A percentile compares a stretch with the other conserved stretches of the same genome.
These are phyloP conservation scores for Plumapathes pennacea DNA, from an alignment of 92 coral and sea anemone genomes.

Conservation along the genomic window DNA sequence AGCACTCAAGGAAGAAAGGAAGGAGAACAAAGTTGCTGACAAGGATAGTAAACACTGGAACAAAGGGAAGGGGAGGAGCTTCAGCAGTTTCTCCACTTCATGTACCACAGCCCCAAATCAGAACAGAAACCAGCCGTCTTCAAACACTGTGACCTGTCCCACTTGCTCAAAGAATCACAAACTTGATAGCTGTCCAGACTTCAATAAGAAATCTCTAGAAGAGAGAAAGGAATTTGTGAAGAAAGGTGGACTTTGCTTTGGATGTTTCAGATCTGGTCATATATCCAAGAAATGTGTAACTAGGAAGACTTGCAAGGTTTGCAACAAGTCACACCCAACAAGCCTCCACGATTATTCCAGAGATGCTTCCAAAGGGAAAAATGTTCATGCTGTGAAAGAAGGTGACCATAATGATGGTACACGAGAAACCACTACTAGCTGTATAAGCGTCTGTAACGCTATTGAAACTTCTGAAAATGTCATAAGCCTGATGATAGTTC, in stretches of 20 bases:
- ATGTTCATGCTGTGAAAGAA: constrained; percentile 13
- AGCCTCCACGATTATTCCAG: constrained; percentile 57
- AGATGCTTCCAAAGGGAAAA: constrained; percentile 7
- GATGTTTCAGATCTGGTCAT: constrained; percentile 44
- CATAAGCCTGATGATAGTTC: constrained; percentile 40
- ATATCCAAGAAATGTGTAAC: constrained; percentile 50
- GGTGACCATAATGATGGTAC: not conserved
- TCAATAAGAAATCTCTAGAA: constrained; percentile 35
- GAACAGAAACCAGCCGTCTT: not conserved
- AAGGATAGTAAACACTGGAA: no score
- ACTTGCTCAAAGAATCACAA: constrained; percentile 47
- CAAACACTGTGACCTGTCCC: constrained; percentile 17
- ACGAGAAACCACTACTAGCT: constrained; percentile 3
- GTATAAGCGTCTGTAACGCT: constrained; percentile 28
- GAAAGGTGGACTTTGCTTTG: constrained; percentile 47
- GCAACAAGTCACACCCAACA: constrained; percentile 66
- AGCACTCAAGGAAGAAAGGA: no score
- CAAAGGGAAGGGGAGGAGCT: constrained; percentile 19
- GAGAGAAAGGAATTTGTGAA: constrained; percentile 55
- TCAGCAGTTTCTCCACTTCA: constrained; percentile 26
- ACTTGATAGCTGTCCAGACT: constrained; percentile 61
- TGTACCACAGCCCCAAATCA: constrained; percentile 20
- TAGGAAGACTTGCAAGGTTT: constrained; percentile 41
- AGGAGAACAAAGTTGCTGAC: not conserved
- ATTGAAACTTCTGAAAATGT: constrained; percentile 47